Evolutionary conservation across 2,888 invertebrate species (phyloP), one percentile per base, ranked within the genome.

Genomic region (Tethea ocularis): DNA sequence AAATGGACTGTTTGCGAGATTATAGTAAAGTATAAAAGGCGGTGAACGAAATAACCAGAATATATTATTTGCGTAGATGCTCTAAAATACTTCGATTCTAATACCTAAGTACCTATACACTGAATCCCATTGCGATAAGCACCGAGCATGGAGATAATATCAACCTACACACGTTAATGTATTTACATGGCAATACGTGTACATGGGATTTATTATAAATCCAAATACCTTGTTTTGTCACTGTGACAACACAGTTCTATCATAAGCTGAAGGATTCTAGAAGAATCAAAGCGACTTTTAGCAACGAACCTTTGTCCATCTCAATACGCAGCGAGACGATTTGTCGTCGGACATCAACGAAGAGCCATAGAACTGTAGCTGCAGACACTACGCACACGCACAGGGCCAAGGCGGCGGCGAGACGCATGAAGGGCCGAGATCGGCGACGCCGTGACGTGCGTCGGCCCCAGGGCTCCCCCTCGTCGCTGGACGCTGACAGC

Each of bases 261-360:
- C n/a, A n/a, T n/a, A n/a, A 24, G 24, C 24, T 2, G 33, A 33
- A 13, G 33, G 2, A 0, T n/a, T n/a, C n/a, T n/a, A n/a, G n/a
- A 29, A 8, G 8, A 8, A 10, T 29, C 29, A 8, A 13, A 33
- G 3, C 11, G n/a, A 56, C 59, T 60, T 54, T 54, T 36, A 55
- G 70, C 80, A 13, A 46, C 88, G 64, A 88, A 95, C 95, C 95
- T 95, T 94, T 94, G 74, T 95, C 95, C 87, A 95, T 93, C 80
- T 95, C 95, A 63, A 93, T 93, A 68, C 95, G 91, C 24, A 95
- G 92, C 46, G 94, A 94, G 51, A 94, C 94, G 61, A 95, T 94
- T 82, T 95, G 95, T 71, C 95, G 93, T 74, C 95, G 92, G 57
- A 95, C 95, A 76, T 95, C 95, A 59, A 95, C 94, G 84, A 95